phyloP scores from a whole-genome alignment of 1,140 invertebrate genomes.

The Aplysia californica region DNA sequence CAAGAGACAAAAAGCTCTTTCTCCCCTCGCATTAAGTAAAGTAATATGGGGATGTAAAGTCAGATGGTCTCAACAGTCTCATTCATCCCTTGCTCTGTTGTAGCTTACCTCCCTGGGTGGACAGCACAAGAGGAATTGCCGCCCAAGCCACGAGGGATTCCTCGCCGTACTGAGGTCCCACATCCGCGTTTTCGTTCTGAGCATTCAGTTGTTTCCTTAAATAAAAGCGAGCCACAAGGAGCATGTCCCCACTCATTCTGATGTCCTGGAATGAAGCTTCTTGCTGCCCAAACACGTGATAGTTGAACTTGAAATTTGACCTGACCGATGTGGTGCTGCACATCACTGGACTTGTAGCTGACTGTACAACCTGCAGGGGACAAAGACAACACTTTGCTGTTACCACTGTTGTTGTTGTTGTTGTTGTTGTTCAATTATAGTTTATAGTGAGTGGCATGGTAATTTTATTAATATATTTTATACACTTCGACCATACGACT shows the following conservation, averaged over 20 bases:
- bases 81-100: too few species aligned
- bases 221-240: constrained; percentile 60
- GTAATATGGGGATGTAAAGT: too few species aligned
- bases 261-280: constrained; percentile 62
- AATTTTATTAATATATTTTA: too few species aligned
- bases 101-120: constrained; percentile 36
- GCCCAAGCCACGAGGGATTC: constrained; percentile 62
- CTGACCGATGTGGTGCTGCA: constrained; percentile 62
- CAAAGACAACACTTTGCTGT: background rate
- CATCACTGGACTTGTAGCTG: constrained; percentile 59
- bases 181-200: constrained; percentile 30
- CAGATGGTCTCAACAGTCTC: too few species aligned
- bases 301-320: constrained; percentile 62
- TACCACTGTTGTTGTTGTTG: too few species aligned
- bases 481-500: too few species aligned
- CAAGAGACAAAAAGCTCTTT: too few species aligned
- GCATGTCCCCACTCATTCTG: constrained; percentile 57
- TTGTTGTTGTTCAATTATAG: too few species aligned
- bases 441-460: too few species aligned
- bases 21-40: too few species aligned
- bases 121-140: constrained; percentile 54
- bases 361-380: constrained; percentile 61
- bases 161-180: constrained; percentile 52
- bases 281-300: constrained; percentile 65
- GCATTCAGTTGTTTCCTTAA: constrained; percentile 40